A percentile compares a stretch with the other conserved stretches of the same genome.
Conservation (phyloP, 2,888 invertebrate genomes). For the Leptodirus hochenwartii region DNA sequence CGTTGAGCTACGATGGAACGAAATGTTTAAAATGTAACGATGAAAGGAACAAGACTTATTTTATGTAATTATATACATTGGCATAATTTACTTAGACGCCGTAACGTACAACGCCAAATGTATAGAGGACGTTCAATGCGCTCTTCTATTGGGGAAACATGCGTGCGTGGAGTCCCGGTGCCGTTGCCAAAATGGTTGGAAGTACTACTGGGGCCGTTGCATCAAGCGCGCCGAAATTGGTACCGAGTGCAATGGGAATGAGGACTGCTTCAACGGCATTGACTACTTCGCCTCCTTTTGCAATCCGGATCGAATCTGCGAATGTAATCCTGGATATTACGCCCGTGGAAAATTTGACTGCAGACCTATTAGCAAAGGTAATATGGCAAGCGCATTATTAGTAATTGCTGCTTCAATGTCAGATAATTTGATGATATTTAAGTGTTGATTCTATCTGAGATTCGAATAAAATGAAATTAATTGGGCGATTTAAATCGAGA, state of each 20-base stretch:
- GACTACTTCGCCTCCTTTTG: slow-evolving; percentile 13
- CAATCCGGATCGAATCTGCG: slow-evolving; percentile 10
- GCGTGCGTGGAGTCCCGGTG: slow-evolving; percentile 11
- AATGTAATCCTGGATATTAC: slow-evolving; percentile 14
- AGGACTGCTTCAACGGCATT: slow-evolving; percentile 14
- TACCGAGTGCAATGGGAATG: slow-evolving; percentile 10
- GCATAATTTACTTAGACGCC: too few relatives aligned
- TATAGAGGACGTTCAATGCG: slow-evolving; percentile 13
- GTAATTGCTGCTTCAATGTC: too few relatives aligned
- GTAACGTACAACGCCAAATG: slow-evolving; percentile 11
- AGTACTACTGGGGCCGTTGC: slow-evolving; percentile 12
- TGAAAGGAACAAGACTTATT: slow-evolving; percentile 4
- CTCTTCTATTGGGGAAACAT: slow-evolving; percentile 10
- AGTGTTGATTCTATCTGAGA: too few relatives aligned
- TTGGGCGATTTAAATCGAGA: too few relatives aligned
- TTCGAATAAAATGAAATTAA: too few relatives aligned
- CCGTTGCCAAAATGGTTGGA: slow-evolving; percentile 11
- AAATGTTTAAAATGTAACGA: slow-evolving; percentile 11
- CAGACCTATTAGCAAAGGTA: slow-evolving; percentile 9
- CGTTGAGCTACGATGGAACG: slow-evolving; percentile 9
- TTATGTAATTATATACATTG: too few relatives aligned
- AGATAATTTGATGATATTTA: too few relatives aligned
- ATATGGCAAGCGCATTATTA: slow-evolving; percentile 1
- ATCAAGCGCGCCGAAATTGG: slow-evolving; percentile 6
- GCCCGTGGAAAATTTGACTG: slow-evolving; percentile 13